Base-by-base conservation (phyloP, 2,888 invertebrate species). In the Dicyrtomina minuta region DNA sequence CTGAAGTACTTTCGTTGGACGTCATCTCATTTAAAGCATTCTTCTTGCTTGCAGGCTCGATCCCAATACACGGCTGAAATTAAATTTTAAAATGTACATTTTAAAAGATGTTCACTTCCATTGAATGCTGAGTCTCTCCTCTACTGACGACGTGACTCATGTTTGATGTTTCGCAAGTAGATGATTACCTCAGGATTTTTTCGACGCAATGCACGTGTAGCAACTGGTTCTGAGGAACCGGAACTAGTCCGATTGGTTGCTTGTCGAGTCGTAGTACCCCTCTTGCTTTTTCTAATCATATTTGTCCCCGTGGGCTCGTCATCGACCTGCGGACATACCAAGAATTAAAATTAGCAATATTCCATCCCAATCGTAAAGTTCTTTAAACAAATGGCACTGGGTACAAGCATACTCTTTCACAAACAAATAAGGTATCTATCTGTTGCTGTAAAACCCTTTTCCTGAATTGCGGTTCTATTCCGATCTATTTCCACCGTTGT, bases 21-120 rank as follows among this genome's bases (percentile, higher is more conserved):
- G n/a, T n/a, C n/a, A n/a, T n/a, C n/a, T n/a, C n/a, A n/a, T n/a
- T n/a, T n/a, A n/a, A n/a, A n/a, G n/a, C 46, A 59, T 13, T 67
- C 17, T 67, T 67, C 26, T 58, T 67, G 49, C 13, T 49, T 22
- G 33, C 33, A 17, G 58, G 67, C 49, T 67, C 67, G 49, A 10
- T 58, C 33, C 39, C 66, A 15, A 56, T 39, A 24, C 24, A 43
- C 20, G 24, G 44, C 61, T 61, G n/a, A 44, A 24, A 46, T 10
- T 3, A 33, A 41, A 43, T n/a, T n/a, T n/a, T n/a, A n/a, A n/a
- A n/a, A n/a, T n/a, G n/a, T n/a, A n/a, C n/a, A n/a, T n/a, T n/a
- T n/a, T n/a, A n/a, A n/a, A n/a, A n/a, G n/a, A n/a, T n/a, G n/a
- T n/a, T n/a, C n/a, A n/a, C n/a, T n/a, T n/a, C n/a, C n/a, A n/a